These are phyloP conservation scores for Microctonus brassicae DNA, from an alignment of 2,888 invertebrate species.

Conservation along the genomic window DNA sequence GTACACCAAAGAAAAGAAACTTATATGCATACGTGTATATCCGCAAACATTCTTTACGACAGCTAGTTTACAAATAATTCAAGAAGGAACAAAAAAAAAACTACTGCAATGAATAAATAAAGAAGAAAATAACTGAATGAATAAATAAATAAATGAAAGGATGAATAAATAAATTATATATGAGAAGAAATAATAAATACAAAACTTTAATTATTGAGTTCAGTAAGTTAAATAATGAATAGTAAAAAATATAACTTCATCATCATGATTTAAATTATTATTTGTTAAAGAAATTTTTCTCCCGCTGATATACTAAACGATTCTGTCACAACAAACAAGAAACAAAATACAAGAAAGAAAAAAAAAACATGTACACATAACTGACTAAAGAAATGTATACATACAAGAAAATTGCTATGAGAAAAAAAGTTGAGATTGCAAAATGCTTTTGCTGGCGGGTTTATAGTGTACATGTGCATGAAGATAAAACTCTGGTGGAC, in stretches of 20 bases:
- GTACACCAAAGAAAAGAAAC: constrained; percentile 23
- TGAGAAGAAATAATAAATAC: background rate
- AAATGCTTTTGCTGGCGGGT: constrained; percentile 24
- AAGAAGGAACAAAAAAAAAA: background rate
- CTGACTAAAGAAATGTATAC: constrained; percentile 8
- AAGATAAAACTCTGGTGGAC: constrained; percentile 35
- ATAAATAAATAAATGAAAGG: no score
- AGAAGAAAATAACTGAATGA: no score
- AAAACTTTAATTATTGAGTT: background rate
- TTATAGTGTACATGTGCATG: constrained; percentile 18
- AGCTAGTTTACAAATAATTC: background rate
- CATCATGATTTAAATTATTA: background rate
- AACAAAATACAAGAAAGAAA: background rate
- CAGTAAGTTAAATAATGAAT: background rate
- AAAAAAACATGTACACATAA: constrained; percentile 14
- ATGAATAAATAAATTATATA: no score
- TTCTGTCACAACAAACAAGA: background rate
- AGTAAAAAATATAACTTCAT: background rate
- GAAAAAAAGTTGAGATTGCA: constrained; percentile 25
- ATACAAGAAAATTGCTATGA: constrained; percentile 28
- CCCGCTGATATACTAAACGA: background rate
- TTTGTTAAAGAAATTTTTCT: background rate
- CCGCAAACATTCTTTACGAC: background rate
- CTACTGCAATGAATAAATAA: background rate
- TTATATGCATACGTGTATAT: constrained; percentile 35